Conservation (phyloP, 2,113 vertebrate genomes). For the Gorsachius goisagi region DNA sequence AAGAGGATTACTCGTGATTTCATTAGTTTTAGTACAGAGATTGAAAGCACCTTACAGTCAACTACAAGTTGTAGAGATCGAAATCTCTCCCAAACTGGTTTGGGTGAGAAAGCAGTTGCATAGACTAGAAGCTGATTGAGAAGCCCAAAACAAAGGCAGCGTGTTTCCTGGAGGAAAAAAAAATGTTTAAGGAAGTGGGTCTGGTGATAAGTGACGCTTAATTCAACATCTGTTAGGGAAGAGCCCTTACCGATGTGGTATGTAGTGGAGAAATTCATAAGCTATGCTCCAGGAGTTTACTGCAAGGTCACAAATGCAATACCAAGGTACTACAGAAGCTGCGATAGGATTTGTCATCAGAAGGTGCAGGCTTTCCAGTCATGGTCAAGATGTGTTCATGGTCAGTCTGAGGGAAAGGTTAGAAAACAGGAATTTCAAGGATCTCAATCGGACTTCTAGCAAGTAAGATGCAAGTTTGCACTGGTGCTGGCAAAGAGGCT, state of each 20-base stretch:
- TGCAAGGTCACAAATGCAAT: not conserved
- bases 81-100: not conserved
- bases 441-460: not conserved
- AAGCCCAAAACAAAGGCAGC: not conserved
- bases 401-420: not conserved
- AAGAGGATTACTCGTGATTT: conserved; percentile 22
- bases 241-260: not conserved
- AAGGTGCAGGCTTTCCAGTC: not conserved
- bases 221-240: not conserved
- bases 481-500: not conserved
- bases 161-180: not conserved
- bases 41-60: not conserved
- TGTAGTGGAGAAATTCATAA: not conserved
- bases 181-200: not conserved
- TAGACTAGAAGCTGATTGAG: not conserved
- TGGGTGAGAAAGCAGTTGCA: not conserved
- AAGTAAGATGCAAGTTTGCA: not conserved
- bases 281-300: not conserved
- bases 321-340: not conserved
- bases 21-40: not conserved
- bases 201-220: not conserved
- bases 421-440: not conserved
- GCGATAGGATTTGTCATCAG: not conserved
- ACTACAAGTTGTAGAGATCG: rapidly evolving
- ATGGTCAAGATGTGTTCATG: not conserved